Base-by-base conservation (phyloP, 2,797 vertebrate species). In the Petrocephalus schoutedeni region DNA sequence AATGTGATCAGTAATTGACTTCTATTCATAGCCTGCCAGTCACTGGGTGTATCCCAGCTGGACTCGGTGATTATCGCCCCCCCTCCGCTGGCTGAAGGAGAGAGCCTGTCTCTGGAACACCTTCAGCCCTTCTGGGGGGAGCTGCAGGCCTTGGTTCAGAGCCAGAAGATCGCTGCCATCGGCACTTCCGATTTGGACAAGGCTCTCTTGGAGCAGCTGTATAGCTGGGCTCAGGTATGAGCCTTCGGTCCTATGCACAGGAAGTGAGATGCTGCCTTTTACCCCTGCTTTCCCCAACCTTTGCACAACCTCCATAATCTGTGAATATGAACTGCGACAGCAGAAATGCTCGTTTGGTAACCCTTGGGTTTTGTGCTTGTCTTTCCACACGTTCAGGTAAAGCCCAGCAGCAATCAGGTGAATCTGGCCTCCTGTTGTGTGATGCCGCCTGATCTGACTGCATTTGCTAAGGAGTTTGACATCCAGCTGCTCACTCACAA, bases 371-470 rank as follows among this genome's bases (percentile, higher is more conserved):
- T 3, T 16, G 2, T 41, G 71, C 45, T 36, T 77, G 32, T 41
- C 21, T 61, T 67, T n/a, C 36, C 23, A 10, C 41, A 53, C 90
- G 64, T 87, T 57, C 89, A 99, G 98, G 96, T 99, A 89, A 99
- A 99, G 91, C 98, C 98, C 89, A 98, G 96, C 93, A 99, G 98
- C 93, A 99, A 99, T 93, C 98, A 99, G 94, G 98, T 99, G 86
- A 99, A 99, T 92, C 95, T 99, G 87, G 98, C 98, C 54, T 99
- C 98, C 86, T 99, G 98, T 93, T 99, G 98, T 90, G 98, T 99
- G 93, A 99, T 99, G 98, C 98, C 98, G 88, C 98, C 98, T n/a
- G 98, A 99, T 92, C 94, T 99, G 87, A 99, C 98, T 23, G 98
- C 98, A 49, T 99, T 99, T 88, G 98, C 98, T 9, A 99, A 99